Conservation (phyloP, 2,888 invertebrate genomes). For the Gortyna flavago region DNA sequence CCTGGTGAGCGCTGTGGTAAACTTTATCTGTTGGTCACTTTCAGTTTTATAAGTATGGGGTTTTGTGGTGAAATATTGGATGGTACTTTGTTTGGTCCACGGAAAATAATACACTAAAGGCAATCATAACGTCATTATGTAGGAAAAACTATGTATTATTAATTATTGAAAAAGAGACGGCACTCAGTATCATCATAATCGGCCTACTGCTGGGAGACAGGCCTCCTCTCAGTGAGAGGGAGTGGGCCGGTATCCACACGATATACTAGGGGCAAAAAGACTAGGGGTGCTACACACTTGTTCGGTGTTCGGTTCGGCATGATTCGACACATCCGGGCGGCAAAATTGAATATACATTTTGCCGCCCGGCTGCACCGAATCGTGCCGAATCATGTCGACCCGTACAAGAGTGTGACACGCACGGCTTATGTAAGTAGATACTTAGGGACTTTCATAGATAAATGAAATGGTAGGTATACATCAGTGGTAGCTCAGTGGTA, state of each 20-base stretch:
- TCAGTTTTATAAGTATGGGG: constrained; percentile 21
- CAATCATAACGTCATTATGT: neutral
- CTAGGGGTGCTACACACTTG: neutral
- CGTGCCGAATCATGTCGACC: neutral
- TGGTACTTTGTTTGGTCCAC: neutral
- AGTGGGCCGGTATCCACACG: too few species aligned
- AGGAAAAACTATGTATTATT: neutral
- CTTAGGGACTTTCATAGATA: too few species aligned
- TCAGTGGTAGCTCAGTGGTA: too few species aligned
- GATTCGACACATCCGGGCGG: neutral
- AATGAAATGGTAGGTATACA: neutral
- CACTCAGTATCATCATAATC: neutral
- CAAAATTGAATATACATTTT: neutral
- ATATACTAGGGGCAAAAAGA: neutral
- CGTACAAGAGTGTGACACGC: neutral
- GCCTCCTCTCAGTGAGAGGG: too few species aligned
- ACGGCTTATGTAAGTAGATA: neutral
- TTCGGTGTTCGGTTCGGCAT: neutral
- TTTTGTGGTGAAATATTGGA: neutral
- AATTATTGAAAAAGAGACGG: neutral
- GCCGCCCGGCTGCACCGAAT: neutral
- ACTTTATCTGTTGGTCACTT: constrained; percentile 27
- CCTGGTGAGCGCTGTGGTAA: neutral
- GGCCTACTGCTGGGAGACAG: too few species aligned
- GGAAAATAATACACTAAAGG: neutral